Evolutionary conservation across 2,113 vertebrate species (phyloP), one percentile per base, ranked within the genome.

Genomic region (Bambusicola thoracicus): DNA sequence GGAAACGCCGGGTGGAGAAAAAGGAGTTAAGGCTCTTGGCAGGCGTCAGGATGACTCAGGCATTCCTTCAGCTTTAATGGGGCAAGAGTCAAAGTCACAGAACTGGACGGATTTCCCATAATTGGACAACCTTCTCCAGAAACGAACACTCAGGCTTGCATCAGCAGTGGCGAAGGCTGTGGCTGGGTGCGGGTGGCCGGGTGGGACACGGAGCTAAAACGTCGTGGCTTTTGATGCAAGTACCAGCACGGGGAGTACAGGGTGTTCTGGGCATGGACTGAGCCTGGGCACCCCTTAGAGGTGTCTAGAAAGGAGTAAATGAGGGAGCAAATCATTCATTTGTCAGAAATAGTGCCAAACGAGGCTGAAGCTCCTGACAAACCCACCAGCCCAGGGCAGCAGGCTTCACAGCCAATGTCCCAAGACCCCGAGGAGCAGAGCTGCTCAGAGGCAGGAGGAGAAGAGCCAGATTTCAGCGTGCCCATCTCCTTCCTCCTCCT

Each of bases 141-240:
- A 63, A 40, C 17, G 61, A 40, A 40, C 61, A 29, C 61, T 63
- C 61, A 63, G 61, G 25, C 61, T 63, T 63, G 38, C 61, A 63
- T 63, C 61, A 63, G 61, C 61, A 63, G 61, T 17, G 17, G 61
- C 25, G 36, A 24, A 56, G 36, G 80, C 83, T 77, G 49, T 0
- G 3, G 41, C 67, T 46, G 36, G 76, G 89, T 77, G 49, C 0
- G 3, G 46, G 72, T 0, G 0, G 44, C 44, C 0, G 0, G 30
- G 6, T n/a, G 30, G 76, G 59, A n/a, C 44, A 11, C 0, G 0
- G 17, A 17, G 38, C 61, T 63, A 19, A 40, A 63, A 40, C 10
- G 25, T 27, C 14, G 7, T 63, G 38, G 38, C 61, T 40, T 40
- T 63, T 40, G 11, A 38, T 63, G 61, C 11, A 16, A 29, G 16